These are phyloP conservation scores for Oceanites oceanicus DNA, from an alignment of 2,113 vertebrate genomes.

Conservation along the genomic window DNA sequence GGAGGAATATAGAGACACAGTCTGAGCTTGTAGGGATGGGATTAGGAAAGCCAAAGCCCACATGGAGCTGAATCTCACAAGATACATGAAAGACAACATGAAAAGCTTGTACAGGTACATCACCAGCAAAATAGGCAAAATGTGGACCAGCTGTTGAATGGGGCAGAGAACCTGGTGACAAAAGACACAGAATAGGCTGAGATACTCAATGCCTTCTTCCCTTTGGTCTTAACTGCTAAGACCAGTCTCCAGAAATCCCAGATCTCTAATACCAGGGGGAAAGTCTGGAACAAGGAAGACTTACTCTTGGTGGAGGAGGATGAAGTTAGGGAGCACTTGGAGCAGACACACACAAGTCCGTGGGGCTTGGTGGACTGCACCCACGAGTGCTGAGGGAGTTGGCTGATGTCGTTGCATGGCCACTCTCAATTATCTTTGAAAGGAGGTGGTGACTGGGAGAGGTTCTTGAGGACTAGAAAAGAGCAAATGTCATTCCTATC, in stretches of 20 bases:
- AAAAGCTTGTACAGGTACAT: neutral
- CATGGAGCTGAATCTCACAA: neutral
- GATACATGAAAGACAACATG: neutral
- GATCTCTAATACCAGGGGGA: neutral
- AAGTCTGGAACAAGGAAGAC: neutral
- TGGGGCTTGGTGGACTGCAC: too few relatives aligned
- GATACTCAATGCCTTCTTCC: neutral
- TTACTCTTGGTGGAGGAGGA: neutral
- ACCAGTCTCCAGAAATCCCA: neutral
- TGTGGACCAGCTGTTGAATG: neutral
- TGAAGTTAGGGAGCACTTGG: neutral
- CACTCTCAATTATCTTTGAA: neutral
- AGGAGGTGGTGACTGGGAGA: neutral
- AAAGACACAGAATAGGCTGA: neutral
- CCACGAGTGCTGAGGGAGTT: neutral
- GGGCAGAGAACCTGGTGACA: neutral
- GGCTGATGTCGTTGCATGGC: neutral
- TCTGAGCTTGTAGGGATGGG: neutral
- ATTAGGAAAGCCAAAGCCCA: neutral
- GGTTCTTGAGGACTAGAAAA: neutral
- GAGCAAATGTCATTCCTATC: neutral
- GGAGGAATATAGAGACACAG: neutral
- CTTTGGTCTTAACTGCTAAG: neutral
- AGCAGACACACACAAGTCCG: neutral
- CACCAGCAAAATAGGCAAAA: neutral